Evolutionary conservation across 35 echinoderm and acorn worm species (phyloP), one percentile per base, ranked within the genome.

Genomic region (Ophioderma brevispina): DNA sequence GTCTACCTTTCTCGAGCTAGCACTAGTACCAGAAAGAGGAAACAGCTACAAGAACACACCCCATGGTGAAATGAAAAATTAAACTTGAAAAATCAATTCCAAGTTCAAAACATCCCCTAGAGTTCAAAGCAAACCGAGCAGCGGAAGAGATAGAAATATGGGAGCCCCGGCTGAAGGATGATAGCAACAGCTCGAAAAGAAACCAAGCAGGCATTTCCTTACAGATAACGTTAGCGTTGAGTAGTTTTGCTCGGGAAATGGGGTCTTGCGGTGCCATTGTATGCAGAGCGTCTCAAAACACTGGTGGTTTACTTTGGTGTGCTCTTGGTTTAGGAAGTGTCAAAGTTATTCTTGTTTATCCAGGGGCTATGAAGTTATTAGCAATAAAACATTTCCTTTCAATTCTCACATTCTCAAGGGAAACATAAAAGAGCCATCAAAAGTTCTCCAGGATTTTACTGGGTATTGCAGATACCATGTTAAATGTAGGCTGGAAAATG

Each of bases 251-350:
- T 70, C 59, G 2, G 59, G 59, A 70, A 25, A 70, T 30, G 59
- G 59, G 59, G 59, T 70, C 59, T 70, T 15, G 59, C 59, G 28
- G 59, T 70, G 28, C 59, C 59, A 70, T 70, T 70, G 59, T 70
- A 70, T 46, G 41, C 41, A 46, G 5, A 46, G 41, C 23, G 59
- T 46, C 41, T 46, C 41, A 46, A 8, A 46, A 46, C 41, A 46
- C 41, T 46, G 17, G 5, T 46, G 17, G 59, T 70, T 70, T 30
- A 70, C 59, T 70, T 25, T 6, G 17, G 1, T 70, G 15, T 25
- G 59, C 59, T 70, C 23, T 70, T 70, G 59, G 59, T 70, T 70
- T 70, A 70, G 59, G 59, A 70, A 70, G 59, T 70, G 59, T 70
- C 6, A 70, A 70, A 70, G 59, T 70, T 18, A 70, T 30, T 70